Percentiles rank a stretch among this genome's conserved stretches.
phyloP scores from a whole-genome alignment of 2,888 invertebrate genomes.

The Cephus pulcher region DNA sequence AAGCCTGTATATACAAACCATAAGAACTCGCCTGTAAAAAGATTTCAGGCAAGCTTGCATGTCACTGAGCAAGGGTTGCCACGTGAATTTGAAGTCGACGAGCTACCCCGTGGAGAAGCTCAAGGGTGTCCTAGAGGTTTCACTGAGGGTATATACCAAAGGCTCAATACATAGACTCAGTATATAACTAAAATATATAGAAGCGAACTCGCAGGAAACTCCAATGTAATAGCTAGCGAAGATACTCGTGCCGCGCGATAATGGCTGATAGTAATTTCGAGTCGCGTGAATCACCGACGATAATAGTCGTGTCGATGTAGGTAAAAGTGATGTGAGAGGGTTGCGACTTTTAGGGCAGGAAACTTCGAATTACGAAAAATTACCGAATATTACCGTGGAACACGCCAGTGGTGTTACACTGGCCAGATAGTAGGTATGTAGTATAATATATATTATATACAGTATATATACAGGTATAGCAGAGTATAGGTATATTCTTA shows the following conservation, averaged over 20 bases:
- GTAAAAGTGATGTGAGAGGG: background rate
- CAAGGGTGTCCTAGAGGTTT: background rate
- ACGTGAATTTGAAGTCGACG: background rate
- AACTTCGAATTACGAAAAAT: slow-evolving; percentile 54
- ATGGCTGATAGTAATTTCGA: slow-evolving; percentile 20
- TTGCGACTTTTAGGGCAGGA: slow-evolving; percentile 37
- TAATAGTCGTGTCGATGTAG: background rate
- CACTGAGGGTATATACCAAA: background rate
- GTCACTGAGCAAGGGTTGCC: background rate
- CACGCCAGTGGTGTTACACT: slow-evolving; percentile 45
- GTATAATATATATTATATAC: background rate
- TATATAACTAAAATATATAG: background rate
- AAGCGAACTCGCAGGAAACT: background rate
- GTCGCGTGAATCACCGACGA: slow-evolving; percentile 36
- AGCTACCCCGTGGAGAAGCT: background rate
- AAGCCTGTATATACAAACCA: background rate
- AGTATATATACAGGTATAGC: background rate
- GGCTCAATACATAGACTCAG: background rate
- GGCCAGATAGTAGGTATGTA: background rate
- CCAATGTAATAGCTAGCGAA: background rate
- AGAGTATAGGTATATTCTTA: slow-evolving; percentile 13
- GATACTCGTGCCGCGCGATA: slow-evolving; percentile 12
- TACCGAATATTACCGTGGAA: slow-evolving; percentile 52
- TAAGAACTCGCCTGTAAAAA: background rate
- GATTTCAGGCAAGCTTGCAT: background rate